A percentile compares a stretch with the other conserved stretches of the same genome.
Evolutionary conservation across 2,113 vertebrate species (phyloP).

Genomic region (Mustela nigripes): DNA sequence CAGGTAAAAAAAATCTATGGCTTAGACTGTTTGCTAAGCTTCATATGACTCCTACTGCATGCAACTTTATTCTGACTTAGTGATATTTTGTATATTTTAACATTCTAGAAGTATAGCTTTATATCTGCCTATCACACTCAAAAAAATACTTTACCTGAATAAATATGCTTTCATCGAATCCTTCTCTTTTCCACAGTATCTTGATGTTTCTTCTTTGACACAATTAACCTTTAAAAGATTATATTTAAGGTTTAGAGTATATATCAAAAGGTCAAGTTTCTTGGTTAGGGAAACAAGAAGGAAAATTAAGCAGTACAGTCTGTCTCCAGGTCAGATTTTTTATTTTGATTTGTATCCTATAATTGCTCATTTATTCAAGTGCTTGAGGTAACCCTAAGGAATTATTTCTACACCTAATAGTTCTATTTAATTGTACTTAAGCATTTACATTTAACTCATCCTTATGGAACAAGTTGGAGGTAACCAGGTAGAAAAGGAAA

Average conservation of each 20-base stretch:
- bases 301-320: conserved; percentile 29
- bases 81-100: background rate
- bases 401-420: background rate
- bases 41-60: background rate
- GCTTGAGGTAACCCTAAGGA: background rate
- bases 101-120: conserved; percentile 3
- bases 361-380: conserved; percentile 18
- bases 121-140: background rate
- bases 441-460: conserved; percentile 16
- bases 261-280: conserved; percentile 39
- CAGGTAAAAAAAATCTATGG: background rate
- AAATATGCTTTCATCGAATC: conserved; percentile 91
- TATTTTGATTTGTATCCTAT: background rate
- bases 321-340: background rate
- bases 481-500: conserved; percentile 19
- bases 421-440: conserved; percentile 45
- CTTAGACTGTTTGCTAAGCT: background rate
- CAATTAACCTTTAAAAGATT: conserved; percentile 92
- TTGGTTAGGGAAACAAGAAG: conserved; percentile 43
- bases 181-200: conserved; percentile 91
- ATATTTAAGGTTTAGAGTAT: conserved; percentile 44
- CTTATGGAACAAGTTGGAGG: background rate
- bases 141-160: conserved; percentile 91
- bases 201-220: conserved; percentile 86
- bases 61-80: conserved; percentile 2